Conservation (phyloP, 2,113 vertebrate species). For the rabbit (Oryctolagus cuniculus) region mOryCun1.1 NC_091451.1:41975001-41975500, state of each 20-base stretch:
- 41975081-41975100: too few relatives aligned
- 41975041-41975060: too few relatives aligned
- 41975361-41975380: rapidly evolving
- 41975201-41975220: neutral
- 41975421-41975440: neutral
- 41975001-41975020: neutral
- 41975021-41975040: too few relatives aligned
- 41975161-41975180: neutral
- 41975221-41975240: too few relatives aligned
- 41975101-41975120: rapidly evolving
- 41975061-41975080: neutral
- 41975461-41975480: neutral
- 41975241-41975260: rapidly evolving
- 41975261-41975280: too few relatives aligned
- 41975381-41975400: too few relatives aligned
- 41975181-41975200: neutral
- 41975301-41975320: too few relatives aligned
- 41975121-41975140: neutral
- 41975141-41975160: rapidly evolving
- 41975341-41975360: neutral
- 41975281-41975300: too few relatives aligned
- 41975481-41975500: neutral
- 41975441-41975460: neutral
- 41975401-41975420: neutral
- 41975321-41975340: neutral